Evolutionary conservation across 1,140 invertebrate genomes (phyloP), one percentile per base, ranked within the genome.

Genomic region (Drosophila miranda): DNA sequence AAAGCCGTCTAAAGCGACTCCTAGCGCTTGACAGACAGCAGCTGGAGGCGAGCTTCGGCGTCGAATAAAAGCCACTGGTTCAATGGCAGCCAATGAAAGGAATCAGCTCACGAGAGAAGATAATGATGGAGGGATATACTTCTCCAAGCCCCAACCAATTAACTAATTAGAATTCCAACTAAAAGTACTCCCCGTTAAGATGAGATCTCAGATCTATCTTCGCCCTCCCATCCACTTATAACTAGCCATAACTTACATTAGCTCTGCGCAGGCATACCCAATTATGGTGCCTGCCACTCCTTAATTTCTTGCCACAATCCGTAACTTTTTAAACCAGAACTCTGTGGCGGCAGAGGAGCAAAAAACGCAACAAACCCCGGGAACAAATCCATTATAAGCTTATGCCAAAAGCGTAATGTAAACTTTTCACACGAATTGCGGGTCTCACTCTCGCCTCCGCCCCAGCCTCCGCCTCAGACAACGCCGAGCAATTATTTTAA

Each of bases 341-440:
- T 57, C 34, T 38, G 72, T 23, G 54, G 78, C 49, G 44, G 8
- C 28, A 9, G 30, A 3, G 48, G 38, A 45, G 58, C 57, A 46
- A 59, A 61, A 58, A 68, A 77, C 53, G 38, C 6, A 44, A 74
- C 76, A 79, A 83, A 59, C 67, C 63, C 63, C 76, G 60, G 63
- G 75, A 75, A 84, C 81, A 84, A 84, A 84, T 84, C 81, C 81
- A 84, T 84, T 84, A 84, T 84, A 59, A 81, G 81, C 81, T 84
- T 86, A 87, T 81, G 73, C 81, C 82, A 68, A 79, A 72, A 84
- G 81, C 81, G 77, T 71, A 77, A 56, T 74, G 81, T 70, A 81
- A 84, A 84, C 82, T 84, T 84, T 84, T 84, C 81, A 77, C 81
- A 86, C 81, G 81, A 84, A 86, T 77, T 72, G 54, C 72, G 72